phyloP scores from a whole-genome alignment of 2,113 vertebrate genomes.

The Scartelaos histophorus region DNA sequence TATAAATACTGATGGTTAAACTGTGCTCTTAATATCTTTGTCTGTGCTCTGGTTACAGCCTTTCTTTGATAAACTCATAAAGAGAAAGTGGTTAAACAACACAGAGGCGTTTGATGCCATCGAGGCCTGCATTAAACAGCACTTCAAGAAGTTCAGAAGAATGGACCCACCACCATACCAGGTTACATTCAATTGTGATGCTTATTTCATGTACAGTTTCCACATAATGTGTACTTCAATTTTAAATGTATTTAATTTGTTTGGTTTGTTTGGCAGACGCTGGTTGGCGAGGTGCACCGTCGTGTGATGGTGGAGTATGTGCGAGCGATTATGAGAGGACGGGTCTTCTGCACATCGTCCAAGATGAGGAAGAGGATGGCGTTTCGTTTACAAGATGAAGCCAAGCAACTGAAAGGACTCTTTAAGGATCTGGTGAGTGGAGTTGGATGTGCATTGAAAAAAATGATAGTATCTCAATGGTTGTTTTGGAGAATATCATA shows the following conservation, averaged over 20 bases:
- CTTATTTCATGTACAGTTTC: neutral
- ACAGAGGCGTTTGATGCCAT: constrained; percentile 85
- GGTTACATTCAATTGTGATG: constrained; percentile 64
- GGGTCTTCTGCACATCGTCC: constrained; percentile 83
- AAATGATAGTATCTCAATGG: too few species aligned
- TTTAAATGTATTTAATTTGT: neutral
- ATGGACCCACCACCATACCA: constrained; percentile 89
- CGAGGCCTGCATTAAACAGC: constrained; percentile 79
- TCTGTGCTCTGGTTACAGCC: constrained; percentile 72
- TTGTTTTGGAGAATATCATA: too few species aligned
- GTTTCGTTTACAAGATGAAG: constrained; percentile 83
- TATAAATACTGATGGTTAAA: neutral
- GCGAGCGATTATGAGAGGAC: constrained; percentile 84
- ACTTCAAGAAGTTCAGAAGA: constrained; percentile 82
- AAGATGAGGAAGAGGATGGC: constrained; percentile 88
- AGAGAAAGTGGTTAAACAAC: constrained; percentile 87
- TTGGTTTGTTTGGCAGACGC: constrained; percentile 64
- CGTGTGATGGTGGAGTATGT: constrained; percentile 85
- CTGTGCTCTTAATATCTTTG: neutral
- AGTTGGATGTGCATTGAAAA: too few species aligned
- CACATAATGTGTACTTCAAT: neutral
- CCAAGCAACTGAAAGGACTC: constrained; percentile 85
- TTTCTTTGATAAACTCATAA: constrained; percentile 87
- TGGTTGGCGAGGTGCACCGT: constrained; percentile 87
- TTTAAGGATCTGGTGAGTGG: constrained; percentile 87